Evolutionary conservation across 53 echinoderm and acorn worm genomes (phyloP).

Genomic region (Holothuria leucospilota): DNA sequence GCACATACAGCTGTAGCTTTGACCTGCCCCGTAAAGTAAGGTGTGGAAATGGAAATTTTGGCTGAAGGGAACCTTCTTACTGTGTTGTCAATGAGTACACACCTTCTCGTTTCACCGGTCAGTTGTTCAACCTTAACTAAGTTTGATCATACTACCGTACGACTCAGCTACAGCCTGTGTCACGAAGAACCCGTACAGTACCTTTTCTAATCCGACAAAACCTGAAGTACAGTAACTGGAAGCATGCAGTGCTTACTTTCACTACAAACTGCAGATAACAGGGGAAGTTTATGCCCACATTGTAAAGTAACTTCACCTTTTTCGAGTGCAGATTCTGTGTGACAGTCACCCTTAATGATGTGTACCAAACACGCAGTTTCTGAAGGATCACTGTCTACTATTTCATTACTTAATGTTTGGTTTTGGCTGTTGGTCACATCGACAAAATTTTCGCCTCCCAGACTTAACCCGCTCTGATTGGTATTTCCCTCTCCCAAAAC

Average conservation of each 20-base stretch:
- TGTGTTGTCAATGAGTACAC: slow-evolving; percentile 57
- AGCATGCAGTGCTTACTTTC: no score
- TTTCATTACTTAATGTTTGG: background rate
- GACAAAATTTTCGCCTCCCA: no score
- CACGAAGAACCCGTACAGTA: slow-evolving; percentile 53
- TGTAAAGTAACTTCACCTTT: no score
- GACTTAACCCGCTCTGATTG: no score
- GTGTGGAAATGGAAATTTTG: slow-evolving; percentile 38
- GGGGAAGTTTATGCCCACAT: no score
- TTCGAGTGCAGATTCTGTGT: no score
- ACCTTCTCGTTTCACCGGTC: background rate
- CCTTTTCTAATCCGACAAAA: background rate
- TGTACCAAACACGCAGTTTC: background rate
- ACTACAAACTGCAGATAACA: no score
- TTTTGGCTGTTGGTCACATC: background rate
- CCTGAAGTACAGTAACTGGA: background rate
- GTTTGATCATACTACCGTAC: slow-evolving; percentile 20
- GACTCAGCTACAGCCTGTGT: slow-evolving; percentile 62
- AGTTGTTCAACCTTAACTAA: slow-evolving; percentile 3
- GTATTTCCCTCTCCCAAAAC: no score
- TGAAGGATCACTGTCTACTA: background rate
- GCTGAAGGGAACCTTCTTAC: slow-evolving; percentile 47
- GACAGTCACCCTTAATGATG: no score
- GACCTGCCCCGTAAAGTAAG: slow-evolving; percentile 33
- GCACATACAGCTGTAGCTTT: slow-evolving; percentile 25